phyloP scores from a whole-genome alignment of 2,113 vertebrate species.

The Candoia aspera region DNA sequence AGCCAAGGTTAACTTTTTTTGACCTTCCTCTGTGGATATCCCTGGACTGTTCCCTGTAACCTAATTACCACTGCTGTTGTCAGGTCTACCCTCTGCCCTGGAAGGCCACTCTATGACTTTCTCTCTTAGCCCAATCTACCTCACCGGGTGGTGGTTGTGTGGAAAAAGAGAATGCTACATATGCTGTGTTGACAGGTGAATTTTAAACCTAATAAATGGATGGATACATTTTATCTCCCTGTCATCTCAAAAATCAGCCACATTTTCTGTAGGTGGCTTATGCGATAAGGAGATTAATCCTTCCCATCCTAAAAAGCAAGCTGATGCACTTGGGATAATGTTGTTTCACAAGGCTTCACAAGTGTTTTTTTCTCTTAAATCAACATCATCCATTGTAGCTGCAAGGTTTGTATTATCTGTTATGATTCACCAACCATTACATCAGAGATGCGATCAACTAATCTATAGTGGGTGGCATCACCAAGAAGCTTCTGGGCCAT shows the following conservation, averaged over 20 bases:
- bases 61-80: neutral
- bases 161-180: neutral
- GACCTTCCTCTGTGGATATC: neutral
- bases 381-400: neutral
- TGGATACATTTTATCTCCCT: neutral
- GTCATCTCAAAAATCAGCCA: neutral
- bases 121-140: neutral
- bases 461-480: neutral
- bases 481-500: neutral
- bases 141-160: neutral
- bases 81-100: neutral
- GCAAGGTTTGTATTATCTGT: neutral
- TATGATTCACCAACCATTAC: neutral
- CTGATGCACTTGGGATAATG: neutral
- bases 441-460: neutral
- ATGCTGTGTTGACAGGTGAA: neutral
- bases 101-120: neutral
- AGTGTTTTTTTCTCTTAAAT: neutral
- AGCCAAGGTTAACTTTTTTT: neutral
- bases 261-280: neutral
- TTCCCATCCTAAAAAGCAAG: neutral
- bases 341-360: neutral
- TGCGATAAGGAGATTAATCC: accelerated
- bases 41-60: neutral
- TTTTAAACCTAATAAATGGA: neutral